These are phyloP conservation scores for Drosophila albomicans DNA, from an alignment of 1,140 invertebrate species.

Conservation along the genomic window DNA sequence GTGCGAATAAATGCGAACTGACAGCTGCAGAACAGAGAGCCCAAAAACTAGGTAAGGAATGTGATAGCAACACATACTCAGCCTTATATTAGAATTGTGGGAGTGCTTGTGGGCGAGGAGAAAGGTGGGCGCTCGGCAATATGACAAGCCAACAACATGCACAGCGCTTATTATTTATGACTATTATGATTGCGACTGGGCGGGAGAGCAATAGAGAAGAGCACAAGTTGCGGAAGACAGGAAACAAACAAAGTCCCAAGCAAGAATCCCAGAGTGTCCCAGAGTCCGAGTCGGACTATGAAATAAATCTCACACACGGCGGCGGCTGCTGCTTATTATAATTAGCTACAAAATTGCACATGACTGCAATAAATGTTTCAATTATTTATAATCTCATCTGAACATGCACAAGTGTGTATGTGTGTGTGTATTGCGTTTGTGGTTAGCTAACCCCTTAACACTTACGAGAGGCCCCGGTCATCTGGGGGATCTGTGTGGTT, in stretches of 20 bases:
- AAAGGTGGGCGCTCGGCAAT: conserved; percentile 9
- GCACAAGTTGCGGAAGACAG: conserved; percentile 2
- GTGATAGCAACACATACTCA: conserved; percentile 6
- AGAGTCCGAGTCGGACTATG: not conserved
- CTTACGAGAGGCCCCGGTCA: conserved; percentile 3
- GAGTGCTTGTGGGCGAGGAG: not conserved
- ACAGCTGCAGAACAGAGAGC: conserved; percentile 54
- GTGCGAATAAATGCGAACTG: conserved; percentile 38
- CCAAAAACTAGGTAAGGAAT: conserved; percentile 54
- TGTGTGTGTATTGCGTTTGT: conserved; percentile 22
- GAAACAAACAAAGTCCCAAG: not conserved
- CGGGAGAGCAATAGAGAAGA: not conserved
- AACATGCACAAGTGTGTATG: conserved; percentile 15
- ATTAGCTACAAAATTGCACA: conserved; percentile 78
- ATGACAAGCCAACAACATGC: conserved; percentile 43
- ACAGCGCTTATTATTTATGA: conserved; percentile 71
- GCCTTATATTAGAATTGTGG: not conserved
- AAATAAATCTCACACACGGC: conserved; percentile 19
- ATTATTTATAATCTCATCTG: conserved; percentile 74
- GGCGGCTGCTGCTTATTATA: conserved; percentile 66
- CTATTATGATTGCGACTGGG: conserved; percentile 61
- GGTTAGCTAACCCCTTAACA: conserved; percentile 40
- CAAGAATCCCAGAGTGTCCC: not conserved
- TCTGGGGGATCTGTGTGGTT: conserved; percentile 16
- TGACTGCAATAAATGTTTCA: conserved; percentile 82